phyloP scores from a whole-genome alignment of 2,888 invertebrate species.

The Brassicogethes aeneus region DNA sequence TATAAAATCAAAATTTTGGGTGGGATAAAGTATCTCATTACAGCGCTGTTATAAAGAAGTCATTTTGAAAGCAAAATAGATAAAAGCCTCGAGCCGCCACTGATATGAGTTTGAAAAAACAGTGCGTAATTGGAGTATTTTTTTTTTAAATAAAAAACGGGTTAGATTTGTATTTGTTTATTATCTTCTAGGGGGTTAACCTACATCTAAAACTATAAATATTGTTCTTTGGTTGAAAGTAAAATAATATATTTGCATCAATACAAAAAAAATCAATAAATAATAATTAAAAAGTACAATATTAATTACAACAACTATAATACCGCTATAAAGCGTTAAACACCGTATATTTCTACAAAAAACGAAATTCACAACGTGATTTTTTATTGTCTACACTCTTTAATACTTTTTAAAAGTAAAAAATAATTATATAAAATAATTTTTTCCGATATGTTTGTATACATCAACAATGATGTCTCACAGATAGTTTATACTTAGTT shows the following conservation, averaged over 20 bases:
- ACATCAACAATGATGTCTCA: conserved; percentile 25
- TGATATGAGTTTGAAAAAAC: no score
- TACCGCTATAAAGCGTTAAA: conserved; percentile 27
- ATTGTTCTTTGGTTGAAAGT: conserved; percentile 34
- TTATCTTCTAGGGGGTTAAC: conserved; percentile 30
- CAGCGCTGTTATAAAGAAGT: no score
- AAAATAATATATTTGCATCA: conserved; percentile 12
- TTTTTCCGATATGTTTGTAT: conserved; percentile 29
- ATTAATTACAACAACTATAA: conserved; percentile 29
- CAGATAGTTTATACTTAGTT: conserved; percentile 19
- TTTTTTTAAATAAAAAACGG: no score
- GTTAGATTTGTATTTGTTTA: conserved; percentile 25
- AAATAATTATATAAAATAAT: conserved; percentile 21
- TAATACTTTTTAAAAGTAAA: conserved; percentile 28
- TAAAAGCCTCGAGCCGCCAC: no score
- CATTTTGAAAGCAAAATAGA: no score
- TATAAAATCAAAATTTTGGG: no score
- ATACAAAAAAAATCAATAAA: conserved; percentile 27
- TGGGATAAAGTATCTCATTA: no score
- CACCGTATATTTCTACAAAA: conserved; percentile 29
- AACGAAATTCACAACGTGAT: conserved; percentile 30
- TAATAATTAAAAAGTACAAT: conserved; percentile 24
- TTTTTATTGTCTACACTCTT: conserved; percentile 38
- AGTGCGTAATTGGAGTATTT: no score
- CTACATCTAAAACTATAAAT: conserved; percentile 36